These are phyloP conservation scores for Eugnorisma glareosa DNA, from an alignment of 2,888 invertebrate genomes.

Conservation along the genomic window DNA sequence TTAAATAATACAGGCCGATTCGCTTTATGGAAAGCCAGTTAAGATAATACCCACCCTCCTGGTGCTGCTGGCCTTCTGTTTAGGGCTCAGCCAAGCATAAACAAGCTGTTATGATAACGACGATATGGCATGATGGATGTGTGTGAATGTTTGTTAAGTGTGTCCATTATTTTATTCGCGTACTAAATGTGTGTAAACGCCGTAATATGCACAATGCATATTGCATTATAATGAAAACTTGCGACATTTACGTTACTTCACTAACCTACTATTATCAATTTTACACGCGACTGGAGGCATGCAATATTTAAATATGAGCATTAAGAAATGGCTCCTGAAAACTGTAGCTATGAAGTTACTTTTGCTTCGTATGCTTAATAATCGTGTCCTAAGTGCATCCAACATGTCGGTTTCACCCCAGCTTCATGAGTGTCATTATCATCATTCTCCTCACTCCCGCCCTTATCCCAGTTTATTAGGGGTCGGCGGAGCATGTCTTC, in stretches of 20 bases:
- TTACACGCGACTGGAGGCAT: slow-evolving; percentile 43
- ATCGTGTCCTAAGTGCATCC: background rate
- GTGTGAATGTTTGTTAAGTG: slow-evolving; percentile 38
- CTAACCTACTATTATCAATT: slow-evolving; percentile 58
- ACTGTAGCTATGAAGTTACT: background rate
- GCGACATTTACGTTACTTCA: slow-evolving; percentile 55
- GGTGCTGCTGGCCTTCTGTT: background rate
- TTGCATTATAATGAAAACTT: slow-evolving; percentile 57
- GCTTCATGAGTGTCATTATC: background rate
- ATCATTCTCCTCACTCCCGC: too few species aligned
- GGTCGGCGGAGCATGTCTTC: background rate
- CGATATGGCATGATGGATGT: slow-evolving; percentile 33
- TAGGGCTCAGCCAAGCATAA: slow-evolving; percentile 10
- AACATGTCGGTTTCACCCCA: too few species aligned
- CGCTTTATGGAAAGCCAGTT: background rate
- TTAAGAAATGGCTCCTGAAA: slow-evolving; percentile 20
- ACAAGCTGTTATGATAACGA: slow-evolving; percentile 15
- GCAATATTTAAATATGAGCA: slow-evolving; percentile 41
- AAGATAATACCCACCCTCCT: background rate
- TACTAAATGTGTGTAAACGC: slow-evolving; percentile 47
- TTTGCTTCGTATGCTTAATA: background rate
- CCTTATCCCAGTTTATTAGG: background rate
- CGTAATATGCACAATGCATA: slow-evolving; percentile 51
- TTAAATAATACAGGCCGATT: background rate
- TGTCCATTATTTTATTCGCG: slow-evolving; percentile 44